Base-by-base conservation (phyloP, 2,113 vertebrate genomes). In the Phoxinus phoxinus region DNA sequence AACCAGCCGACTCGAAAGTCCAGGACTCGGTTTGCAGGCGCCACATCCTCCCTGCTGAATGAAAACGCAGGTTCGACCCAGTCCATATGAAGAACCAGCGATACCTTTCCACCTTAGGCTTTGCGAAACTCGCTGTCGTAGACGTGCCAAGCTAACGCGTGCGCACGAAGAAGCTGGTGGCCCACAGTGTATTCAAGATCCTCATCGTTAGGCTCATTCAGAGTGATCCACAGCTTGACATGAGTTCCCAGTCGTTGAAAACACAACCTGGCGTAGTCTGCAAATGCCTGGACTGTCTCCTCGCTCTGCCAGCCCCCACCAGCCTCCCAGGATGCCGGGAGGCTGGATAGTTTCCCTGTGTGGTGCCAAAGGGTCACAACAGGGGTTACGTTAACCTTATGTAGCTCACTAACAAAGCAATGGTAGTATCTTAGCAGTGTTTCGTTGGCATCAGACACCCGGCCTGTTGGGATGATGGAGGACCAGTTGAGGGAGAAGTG, bases 11-110 rank as follows among this genome's bases (percentile, higher is more conserved):
- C 87, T 25, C 95, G 92, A 2, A 98, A 97, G 87, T 98, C 96
- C 85, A 99, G 84, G 72, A 97, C 96, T 75, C 98, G 94, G 69
- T 96, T 94, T 0, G 97, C 96, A 2, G 96, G 96, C 30, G 95
- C 95, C 82, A 94, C 92, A 81, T 99, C 97, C 44, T 96, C 94
- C 1, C 91, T 92, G 79, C 95, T 97, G 90, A 96, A 96, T 0
- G 97, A 97, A 86, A 96, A 97, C 13, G 98, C 98, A 0, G 98
- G 98, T 61, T 99, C 98, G 13, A 97, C 91, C 98, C 98, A 99
- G 87, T 98, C 97, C 0, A 96, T 96, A 89, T 97, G 96, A 88
- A 99, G 91, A 74, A 95, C 95, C 84, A 99, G 94, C 48, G 98
- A 98, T 84, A 97, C 94, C 88, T 95, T 93, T 17, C 98, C 98